These are phyloP conservation scores for Venturia canescens DNA, from an alignment of 1,140 invertebrate genomes.

Conservation along the genomic window DNA sequence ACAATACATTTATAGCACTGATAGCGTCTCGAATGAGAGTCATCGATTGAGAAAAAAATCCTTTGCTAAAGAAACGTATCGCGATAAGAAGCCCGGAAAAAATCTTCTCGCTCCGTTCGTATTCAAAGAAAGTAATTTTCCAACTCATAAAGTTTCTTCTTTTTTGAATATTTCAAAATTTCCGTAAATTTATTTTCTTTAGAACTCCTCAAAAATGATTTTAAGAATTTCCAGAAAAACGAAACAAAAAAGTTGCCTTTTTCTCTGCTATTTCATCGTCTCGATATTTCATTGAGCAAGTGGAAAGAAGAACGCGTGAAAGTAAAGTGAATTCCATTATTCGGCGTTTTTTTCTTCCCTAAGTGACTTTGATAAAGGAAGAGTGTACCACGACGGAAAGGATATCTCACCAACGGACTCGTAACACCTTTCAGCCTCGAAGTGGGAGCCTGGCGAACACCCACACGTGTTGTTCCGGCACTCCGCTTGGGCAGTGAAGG, in stretches of 20 bases:
- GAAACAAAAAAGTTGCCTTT: too few relatives aligned
- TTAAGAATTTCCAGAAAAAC: too few relatives aligned
- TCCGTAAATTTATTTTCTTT: too few relatives aligned
- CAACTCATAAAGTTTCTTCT: too few relatives aligned
- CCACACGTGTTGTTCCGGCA: constrained; percentile 66
- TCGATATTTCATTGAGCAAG: too few relatives aligned
- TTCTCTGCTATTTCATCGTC: too few relatives aligned
- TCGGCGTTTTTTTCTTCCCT: neutral
- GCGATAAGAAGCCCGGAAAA: too few relatives aligned
- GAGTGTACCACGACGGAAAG: neutral
- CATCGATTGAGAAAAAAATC: constrained; percentile 34
- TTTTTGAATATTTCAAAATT: too few relatives aligned
- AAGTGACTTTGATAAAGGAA: neutral
- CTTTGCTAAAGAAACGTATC: too few relatives aligned
- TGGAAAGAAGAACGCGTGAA: neutral
- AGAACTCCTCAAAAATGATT: too few relatives aligned
- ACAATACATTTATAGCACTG: constrained; percentile 17
- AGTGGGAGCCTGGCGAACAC: constrained; percentile 66
- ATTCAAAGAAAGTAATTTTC: too few relatives aligned
- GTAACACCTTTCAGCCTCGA: constrained; percentile 65
- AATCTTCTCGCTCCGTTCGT: too few relatives aligned
- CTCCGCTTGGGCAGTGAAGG: constrained; percentile 67
- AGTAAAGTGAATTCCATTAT: neutral
- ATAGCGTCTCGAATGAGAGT: constrained; percentile 35
- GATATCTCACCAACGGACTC: constrained; percentile 64